phyloP scores from a whole-genome alignment of 2,113 vertebrate genomes.

The Lophius piscatorius region DNA sequence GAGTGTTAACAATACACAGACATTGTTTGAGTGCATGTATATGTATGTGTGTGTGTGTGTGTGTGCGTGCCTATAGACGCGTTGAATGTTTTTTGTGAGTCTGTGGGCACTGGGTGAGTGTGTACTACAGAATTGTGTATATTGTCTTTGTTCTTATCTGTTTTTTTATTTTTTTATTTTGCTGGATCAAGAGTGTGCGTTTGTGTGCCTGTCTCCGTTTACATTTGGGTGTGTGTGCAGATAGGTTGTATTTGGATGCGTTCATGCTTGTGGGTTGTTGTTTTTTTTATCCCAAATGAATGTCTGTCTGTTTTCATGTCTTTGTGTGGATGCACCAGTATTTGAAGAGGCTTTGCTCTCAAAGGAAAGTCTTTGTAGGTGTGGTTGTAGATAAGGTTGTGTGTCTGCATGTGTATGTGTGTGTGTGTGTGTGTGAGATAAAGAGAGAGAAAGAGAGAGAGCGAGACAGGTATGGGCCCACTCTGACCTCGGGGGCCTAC shows the following conservation, averaged over 20 bases:
- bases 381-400: slow-evolving; percentile 19
- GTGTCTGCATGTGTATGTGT: slow-evolving; percentile 6
- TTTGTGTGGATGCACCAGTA: slow-evolving; percentile 19
- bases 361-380: slow-evolving; percentile 18
- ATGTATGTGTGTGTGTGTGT: slow-evolving; percentile 2
- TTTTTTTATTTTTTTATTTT: slow-evolving; percentile 11
- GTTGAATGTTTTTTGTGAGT: slow-evolving; percentile 30
- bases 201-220: slow-evolving; percentile 45
- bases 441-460: slow-evolving; percentile 3
- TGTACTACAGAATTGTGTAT: slow-evolving; percentile 22
- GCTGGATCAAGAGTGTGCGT: slow-evolving; percentile 33
- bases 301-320: slow-evolving; percentile 22
- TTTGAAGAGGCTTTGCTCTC: slow-evolving; percentile 28
- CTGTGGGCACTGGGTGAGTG: slow-evolving; percentile 44
- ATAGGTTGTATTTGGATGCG: slow-evolving; percentile 19
- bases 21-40: slow-evolving; percentile 1
- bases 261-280: background rate
- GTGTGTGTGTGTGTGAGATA: slow-evolving; percentile 7
- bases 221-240: slow-evolving; percentile 5
- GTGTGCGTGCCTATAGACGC: background rate
- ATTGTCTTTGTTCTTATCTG: slow-evolving; percentile 34
- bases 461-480: slow-evolving; percentile 67
- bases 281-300: slow-evolving; percentile 19
- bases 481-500: slow-evolving; percentile 68
- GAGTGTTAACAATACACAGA: slow-evolving; percentile 41